Conservation (phyloP, 2,113 vertebrate species). For the Oostethus manadensis region DNA sequence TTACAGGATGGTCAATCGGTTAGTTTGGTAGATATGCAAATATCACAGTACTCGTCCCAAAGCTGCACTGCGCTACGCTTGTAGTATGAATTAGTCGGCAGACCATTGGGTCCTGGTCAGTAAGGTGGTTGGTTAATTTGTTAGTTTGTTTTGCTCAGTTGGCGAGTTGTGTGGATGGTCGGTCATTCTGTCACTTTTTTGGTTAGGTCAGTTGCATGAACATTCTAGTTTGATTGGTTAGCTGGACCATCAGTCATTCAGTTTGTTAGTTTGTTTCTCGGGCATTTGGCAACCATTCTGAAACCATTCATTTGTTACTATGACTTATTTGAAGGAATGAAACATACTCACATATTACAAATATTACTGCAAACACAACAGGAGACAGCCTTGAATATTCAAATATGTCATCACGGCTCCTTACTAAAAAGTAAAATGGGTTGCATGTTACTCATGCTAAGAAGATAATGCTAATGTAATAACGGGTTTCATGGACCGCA, state of each 20-base stretch:
- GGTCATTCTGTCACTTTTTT: neutral
- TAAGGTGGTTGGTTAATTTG: too few relatives aligned
- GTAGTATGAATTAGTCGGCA: neutral
- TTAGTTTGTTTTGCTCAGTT: neutral
- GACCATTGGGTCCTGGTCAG: too few relatives aligned
- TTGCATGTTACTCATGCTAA: neutral
- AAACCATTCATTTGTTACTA: too few relatives aligned
- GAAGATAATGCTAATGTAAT: conserved; percentile 1
- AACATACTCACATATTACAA: too few relatives aligned
- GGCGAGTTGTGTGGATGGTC: neutral
- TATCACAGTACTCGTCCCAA: neutral
- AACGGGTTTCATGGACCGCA: neutral
- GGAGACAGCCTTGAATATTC: too few relatives aligned
- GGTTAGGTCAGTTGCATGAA: neutral
- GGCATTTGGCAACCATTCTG: neutral
- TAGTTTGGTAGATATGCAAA: neutral
- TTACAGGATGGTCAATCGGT: too few relatives aligned
- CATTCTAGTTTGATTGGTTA: neutral
- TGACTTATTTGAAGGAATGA: too few relatives aligned
- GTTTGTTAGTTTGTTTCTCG: neutral
- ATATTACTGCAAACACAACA: too few relatives aligned
- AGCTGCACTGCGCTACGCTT: neutral
- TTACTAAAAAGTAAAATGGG: neutral
- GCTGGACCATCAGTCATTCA: neutral
- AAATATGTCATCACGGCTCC: neutral